Evolutionary conservation across 2,888 invertebrate genomes (phyloP), one percentile per base, ranked within the genome.

Genomic region (Mesorhabditis spiculigera): DNA sequence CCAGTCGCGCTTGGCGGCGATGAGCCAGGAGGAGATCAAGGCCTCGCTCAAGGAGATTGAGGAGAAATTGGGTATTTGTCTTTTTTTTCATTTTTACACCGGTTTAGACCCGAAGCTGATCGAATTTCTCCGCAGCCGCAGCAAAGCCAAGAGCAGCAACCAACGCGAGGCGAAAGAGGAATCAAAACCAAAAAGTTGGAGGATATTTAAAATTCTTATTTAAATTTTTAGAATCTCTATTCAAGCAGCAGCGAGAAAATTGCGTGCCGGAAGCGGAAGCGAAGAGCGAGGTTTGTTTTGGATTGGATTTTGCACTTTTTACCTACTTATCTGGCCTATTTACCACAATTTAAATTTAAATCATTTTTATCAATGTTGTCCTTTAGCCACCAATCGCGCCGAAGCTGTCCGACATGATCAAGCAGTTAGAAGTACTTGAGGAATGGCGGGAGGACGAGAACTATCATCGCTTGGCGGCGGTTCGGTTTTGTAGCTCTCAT

Each of bases 391-490:
- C 8, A 28, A 45, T 13, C 66, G 43, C 71, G 4, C 28, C 67
- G 16, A 71, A 68, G 45, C 72, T 70, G 6, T 62, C 68, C 8
- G 82, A 81, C 41, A 72, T 77, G 65, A 73, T 84, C 45, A 80
- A 78, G 63, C 78, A 84, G 68, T 68, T 84, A 70, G 84, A 84
- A 71, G 78, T 84, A 3, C 71, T 84, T 16, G 78, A 79, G 4
- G 78, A 78, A 41, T 67, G 73, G 13, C 69, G 74, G 41, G 79
- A 79, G 45, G 70, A 68, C 64, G 81, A 79, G 69, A 77, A 78
- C 44, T 81, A 81, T 65, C 67, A 77, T 66, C 71, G 84, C 63
- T 70, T 83, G 69, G 84, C 84, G 13, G 76, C 81, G 68, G 83
- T 81, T 65, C 44, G 74, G 41, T 61, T 16, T 65, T 68, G 45